Percentiles rank a stretch among this genome's conserved stretches.
Evolutionary conservation across 2,888 invertebrate species (phyloP).

Genomic region (Pediacus dermestoides): DNA sequence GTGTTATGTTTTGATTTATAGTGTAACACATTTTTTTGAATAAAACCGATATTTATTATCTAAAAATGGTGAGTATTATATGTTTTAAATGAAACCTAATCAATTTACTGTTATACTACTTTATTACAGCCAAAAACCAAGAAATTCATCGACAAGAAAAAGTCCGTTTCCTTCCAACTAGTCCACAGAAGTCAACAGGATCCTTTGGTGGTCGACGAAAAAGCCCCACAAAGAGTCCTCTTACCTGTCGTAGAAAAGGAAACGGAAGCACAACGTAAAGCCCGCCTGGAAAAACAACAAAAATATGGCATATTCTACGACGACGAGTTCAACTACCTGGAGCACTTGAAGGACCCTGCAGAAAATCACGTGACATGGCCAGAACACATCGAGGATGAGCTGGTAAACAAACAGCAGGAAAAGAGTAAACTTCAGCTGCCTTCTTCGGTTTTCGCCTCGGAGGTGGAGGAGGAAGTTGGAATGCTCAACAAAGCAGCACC

Average conservation of each 20-base stretch:
- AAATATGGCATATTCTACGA: slow-evolving; percentile 92
- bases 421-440: slow-evolving; percentile 30
- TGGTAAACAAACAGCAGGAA: slow-evolving; percentile 24
- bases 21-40: no score
- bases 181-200: slow-evolving; percentile 93
- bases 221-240: slow-evolving; percentile 83
- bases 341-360: slow-evolving; percentile 73
- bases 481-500: slow-evolving; percentile 79
- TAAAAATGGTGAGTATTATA: neutral
- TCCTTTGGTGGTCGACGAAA: slow-evolving; percentile 84
- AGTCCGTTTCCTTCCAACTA: slow-evolving; percentile 85
- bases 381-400: slow-evolving; percentile 34
- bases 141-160: slow-evolving; percentile 88
- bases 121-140: slow-evolving; percentile 49
- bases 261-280: slow-evolving; percentile 46
- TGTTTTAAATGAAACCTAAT: neutral
- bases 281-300: slow-evolving; percentile 64
- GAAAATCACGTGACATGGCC: slow-evolving; percentile 56
- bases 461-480: slow-evolving; percentile 79
- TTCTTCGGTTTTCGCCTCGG: slow-evolving; percentile 38
- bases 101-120: no score
- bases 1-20: no score
- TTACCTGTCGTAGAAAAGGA: slow-evolving; percentile 54
- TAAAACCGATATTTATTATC: no score
- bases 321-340: slow-evolving; percentile 92